These are phyloP conservation scores for Drosophila fulvimacula DNA, from an alignment of 2,888 invertebrate species.

Conservation along the genomic window DNA sequence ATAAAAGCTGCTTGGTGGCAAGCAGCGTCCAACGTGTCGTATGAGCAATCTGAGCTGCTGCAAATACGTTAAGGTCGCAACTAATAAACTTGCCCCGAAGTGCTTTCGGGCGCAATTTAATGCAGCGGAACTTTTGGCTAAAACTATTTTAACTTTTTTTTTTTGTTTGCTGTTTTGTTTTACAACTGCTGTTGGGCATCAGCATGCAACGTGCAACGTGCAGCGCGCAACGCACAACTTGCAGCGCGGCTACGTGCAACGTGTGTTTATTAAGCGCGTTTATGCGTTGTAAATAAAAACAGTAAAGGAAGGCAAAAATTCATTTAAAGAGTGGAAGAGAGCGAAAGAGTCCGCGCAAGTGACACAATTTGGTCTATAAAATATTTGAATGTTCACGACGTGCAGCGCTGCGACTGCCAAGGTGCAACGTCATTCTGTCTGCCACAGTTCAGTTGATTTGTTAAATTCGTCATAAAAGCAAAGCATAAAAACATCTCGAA, in stretches of 20 bases:
- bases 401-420: constrained; percentile 35
- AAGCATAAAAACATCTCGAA: not conserved
- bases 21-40: constrained; percentile 54
- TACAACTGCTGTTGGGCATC: constrained; percentile 50
- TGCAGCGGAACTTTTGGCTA: constrained; percentile 67
- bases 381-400: constrained; percentile 66
- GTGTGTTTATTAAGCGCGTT: constrained; percentile 76
- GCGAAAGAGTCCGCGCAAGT: constrained; percentile 23
- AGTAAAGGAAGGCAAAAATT: not conserved
- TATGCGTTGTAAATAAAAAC: constrained; percentile 73
- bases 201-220: constrained; percentile 37
- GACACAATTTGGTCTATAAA: constrained; percentile 73
- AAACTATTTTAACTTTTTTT: constrained; percentile 46
- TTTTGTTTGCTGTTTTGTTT: constrained; percentile 11
- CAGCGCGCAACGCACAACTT: constrained; percentile 43
- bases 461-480: constrained; percentile 19
- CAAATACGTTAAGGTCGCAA: constrained; percentile 57
- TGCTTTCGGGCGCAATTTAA: constrained; percentile 48
- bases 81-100: constrained; percentile 62
- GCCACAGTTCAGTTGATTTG: constrained; percentile 9
- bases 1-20: constrained; percentile 39
- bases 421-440: constrained; percentile 33
- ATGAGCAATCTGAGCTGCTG: constrained; percentile 57
- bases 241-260: constrained; percentile 52
- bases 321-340: constrained; percentile 26